Evolutionary conservation across 2,113 vertebrate species (phyloP).

Genomic region (Lates calcarifer): DNA sequence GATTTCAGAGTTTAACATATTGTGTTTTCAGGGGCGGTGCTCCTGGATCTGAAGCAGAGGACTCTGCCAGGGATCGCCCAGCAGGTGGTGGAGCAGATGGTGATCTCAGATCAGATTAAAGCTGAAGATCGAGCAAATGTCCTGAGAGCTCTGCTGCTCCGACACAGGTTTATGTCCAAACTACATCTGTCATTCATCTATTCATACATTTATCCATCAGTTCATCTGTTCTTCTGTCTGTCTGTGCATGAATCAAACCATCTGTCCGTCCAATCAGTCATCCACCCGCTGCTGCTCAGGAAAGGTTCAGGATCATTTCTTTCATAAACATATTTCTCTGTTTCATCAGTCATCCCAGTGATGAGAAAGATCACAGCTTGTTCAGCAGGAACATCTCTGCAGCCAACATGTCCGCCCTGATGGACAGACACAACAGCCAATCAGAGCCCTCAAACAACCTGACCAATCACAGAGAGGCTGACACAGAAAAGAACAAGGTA

Average conservation of each 20-base stretch:
- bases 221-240: too few relatives aligned
- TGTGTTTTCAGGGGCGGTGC: slow-evolving; percentile 87
- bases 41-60: slow-evolving; percentile 93
- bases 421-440: slow-evolving; percentile 83
- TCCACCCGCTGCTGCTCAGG: background rate
- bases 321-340: background rate
- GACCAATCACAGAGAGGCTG: slow-evolving; percentile 81
- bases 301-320: background rate
- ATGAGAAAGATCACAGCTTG: slow-evolving; percentile 90
- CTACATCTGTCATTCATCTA: too few relatives aligned
- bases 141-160: slow-evolving; percentile 90
- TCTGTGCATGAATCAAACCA: too few relatives aligned
- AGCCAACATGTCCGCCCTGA: slow-evolving; percentile 88
- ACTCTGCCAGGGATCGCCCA: slow-evolving; percentile 92
- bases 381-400: slow-evolving; percentile 93
- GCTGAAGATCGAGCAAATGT: slow-evolving; percentile 91
- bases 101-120: slow-evolving; percentile 94
- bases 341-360: slow-evolving; percentile 88
- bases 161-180: slow-evolving; percentile 87
- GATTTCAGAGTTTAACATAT: slow-evolving; percentile 7
- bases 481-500: slow-evolving; percentile 86
- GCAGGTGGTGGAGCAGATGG: slow-evolving; percentile 96
- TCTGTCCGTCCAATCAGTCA: background rate
- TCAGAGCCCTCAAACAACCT: slow-evolving; percentile 83
- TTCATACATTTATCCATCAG: background rate